Percentiles rank a stretch among this genome's conserved stretches.
Evolutionary conservation across 2,113 vertebrate species (phyloP).

Genomic region (Nothoprocta pentlandii): DNA sequence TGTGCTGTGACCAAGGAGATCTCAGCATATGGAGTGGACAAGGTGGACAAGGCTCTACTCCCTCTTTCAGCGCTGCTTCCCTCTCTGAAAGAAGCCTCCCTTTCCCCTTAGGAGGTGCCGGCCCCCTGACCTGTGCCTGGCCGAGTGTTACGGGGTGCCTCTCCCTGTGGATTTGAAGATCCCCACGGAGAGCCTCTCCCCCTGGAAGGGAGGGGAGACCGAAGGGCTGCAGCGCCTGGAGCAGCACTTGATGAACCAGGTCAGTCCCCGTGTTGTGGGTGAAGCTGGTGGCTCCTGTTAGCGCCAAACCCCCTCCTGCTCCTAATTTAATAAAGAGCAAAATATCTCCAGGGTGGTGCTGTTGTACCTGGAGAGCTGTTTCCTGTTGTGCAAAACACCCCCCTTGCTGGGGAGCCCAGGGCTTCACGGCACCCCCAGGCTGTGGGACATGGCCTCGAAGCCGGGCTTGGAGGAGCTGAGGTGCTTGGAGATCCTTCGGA

Average conservation of each 20-base stretch:
- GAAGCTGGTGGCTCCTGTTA: not conserved
- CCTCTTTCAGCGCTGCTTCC: not conserved
- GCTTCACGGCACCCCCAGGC: not conserved
- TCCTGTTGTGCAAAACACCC: not conserved
- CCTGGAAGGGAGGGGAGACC: constrained; percentile 68
- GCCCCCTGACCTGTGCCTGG: not conserved
- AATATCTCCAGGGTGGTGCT: not conserved
- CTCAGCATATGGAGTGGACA: not conserved
- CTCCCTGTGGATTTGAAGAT: constrained; percentile 60
- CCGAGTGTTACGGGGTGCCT: constrained; percentile 53
- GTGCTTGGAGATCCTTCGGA: not conserved
- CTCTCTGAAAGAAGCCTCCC: not conserved
- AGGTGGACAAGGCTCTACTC: not conserved
- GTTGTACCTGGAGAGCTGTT: not conserved
- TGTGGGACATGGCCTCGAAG: not conserved
- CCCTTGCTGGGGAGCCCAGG: not conserved
- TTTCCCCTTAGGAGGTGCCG: constrained; percentile 17
- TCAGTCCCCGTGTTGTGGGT: not conserved
- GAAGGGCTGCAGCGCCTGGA: constrained; percentile 61
- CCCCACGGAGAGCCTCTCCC: not conserved
- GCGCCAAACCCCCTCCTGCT: not conserved
- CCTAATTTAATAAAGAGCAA: not conserved
- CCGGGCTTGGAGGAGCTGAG: not conserved
- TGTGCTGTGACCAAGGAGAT: not conserved
- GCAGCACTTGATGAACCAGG: constrained; percentile 67